Percentiles rank a stretch among this genome's conserved stretches.
phyloP scores from a whole-genome alignment of 2,113 vertebrate species.

The Suncus etruscus region DNA sequence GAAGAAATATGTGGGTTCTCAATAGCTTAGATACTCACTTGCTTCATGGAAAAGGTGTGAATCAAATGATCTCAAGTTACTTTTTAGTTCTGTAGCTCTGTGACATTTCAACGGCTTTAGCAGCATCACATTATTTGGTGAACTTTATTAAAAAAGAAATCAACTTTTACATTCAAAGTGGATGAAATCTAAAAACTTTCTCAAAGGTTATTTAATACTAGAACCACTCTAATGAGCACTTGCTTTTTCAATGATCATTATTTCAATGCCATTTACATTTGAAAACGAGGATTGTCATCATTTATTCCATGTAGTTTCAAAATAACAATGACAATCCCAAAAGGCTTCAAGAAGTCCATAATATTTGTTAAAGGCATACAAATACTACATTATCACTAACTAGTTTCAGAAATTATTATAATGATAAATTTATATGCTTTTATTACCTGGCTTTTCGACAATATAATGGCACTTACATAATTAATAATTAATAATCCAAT shows the following conservation, averaged over 20 bases:
- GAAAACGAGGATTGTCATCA: slow-evolving; percentile 21
- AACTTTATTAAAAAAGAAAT: slow-evolving; percentile 57
- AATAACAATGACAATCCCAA: slow-evolving; percentile 9
- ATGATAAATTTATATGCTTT: not conserved
- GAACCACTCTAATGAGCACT: slow-evolving; percentile 59
- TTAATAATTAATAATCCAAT: no score
- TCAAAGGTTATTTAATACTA: slow-evolving; percentile 42
- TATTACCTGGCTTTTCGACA: not conserved
- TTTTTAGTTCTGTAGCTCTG: slow-evolving; percentile 36
- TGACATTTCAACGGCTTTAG: slow-evolving; percentile 46
- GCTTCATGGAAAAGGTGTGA: slow-evolving; percentile 63
- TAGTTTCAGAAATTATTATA: slow-evolving; percentile 29
- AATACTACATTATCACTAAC: not conserved
- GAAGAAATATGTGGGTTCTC: slow-evolving; percentile 35
- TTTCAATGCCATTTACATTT: slow-evolving; percentile 41
- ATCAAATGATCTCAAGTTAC: slow-evolving; percentile 63
- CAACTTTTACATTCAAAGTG: slow-evolving; percentile 62
- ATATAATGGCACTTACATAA: not conserved
- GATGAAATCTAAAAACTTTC: slow-evolving; percentile 53
- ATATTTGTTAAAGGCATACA: slow-evolving; percentile 42
- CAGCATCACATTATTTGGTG: slow-evolving; percentile 36
- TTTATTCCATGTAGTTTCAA: slow-evolving; percentile 21
- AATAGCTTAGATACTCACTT: slow-evolving; percentile 52
- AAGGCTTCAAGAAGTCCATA: slow-evolving; percentile 18
- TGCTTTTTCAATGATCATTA: slow-evolving; percentile 58